Percentiles rank a stretch among this genome's conserved stretches.
phyloP scores from a whole-genome alignment of 2,113 vertebrate species.

The Brienomyrus brachyistius region DNA sequence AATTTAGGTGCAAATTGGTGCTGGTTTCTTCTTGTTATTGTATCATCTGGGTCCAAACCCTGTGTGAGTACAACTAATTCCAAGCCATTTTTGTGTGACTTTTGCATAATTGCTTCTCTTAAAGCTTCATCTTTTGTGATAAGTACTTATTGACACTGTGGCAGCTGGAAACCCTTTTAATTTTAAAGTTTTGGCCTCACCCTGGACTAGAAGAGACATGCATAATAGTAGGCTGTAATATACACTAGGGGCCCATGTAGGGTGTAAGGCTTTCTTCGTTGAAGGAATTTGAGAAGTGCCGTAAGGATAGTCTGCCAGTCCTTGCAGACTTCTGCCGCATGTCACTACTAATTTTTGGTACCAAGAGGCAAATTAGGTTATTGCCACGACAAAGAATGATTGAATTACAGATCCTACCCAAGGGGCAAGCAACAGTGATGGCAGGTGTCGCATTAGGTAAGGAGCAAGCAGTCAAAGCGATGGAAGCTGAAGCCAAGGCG shows the following conservation, averaged over 20 bases:
- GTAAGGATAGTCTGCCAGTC: not conserved
- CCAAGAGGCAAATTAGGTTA: not conserved
- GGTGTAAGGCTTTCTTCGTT: not conserved
- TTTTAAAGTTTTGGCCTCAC: not conserved
- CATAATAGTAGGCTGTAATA: not conserved
- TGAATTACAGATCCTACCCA: not conserved
- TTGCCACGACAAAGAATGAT: not conserved
- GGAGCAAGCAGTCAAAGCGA: not conserved
- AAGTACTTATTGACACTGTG: not conserved
- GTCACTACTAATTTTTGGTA: not conserved
- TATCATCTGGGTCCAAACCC: not conserved
- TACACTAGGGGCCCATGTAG: not conserved
- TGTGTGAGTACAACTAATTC: not conserved
- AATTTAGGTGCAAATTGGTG: not conserved
- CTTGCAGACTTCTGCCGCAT: not conserved
- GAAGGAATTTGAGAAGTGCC: not conserved
- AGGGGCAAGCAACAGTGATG: not conserved
- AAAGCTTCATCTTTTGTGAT: not conserved
- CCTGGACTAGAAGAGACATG: not conserved
- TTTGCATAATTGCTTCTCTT: not conserved
- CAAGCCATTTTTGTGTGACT: not conserved
- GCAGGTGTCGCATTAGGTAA: not conserved
- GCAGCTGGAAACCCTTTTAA: not conserved
- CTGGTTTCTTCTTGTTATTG: not conserved
- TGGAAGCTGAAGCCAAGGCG: not conserved